Evolutionary conservation across 1,140 invertebrate genomes (phyloP), one percentile per base, ranked within the genome.

Genomic region (Drosophila melanica): DNA sequence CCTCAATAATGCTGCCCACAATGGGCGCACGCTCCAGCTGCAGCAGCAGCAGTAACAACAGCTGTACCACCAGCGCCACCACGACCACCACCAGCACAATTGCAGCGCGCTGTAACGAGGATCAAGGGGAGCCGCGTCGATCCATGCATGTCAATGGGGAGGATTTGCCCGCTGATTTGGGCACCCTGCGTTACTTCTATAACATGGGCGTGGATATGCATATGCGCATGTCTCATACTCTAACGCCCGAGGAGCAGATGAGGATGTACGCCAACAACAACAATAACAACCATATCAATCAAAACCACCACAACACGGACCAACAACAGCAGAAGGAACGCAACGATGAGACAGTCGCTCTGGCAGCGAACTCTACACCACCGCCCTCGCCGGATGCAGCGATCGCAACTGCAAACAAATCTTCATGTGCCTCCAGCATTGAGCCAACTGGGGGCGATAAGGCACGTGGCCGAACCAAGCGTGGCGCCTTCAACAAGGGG

Each of bases 201-300:
- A 96, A 95, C 90, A 90, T 95, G 75, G 95, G 95, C 76, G 89
- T 95, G 39, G 94, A 95, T 33, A 93, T 92, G 86, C 92, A 93
- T 81, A 53, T 48, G 48, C 76, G 79, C 16, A 69, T 79, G 59
- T 14, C 67, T 6, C 63, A 72, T 5, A 1, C 53, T 10, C 89
- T 90, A 81, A 42, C 59, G 1, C 71, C 59, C 2, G 65, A 75
- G 4, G 42, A 64, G 16, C 12, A 20, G 16, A 12, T 42, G 10
- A 9, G 14, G 4, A 42, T n/a, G 2, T 71, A 53, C 4, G 33
- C 20, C 44, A 54, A 62, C 1, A 66, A 41, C n/a, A 77, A 62
- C 53, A 76, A 70, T 14, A 11, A 4, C 14, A 14, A 33, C 9
- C 12, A 37, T 16, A 27, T 33, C 18, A 35, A 16, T 23, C 48